Base-by-base conservation (phyloP, 2,797 vertebrate species). In the Uromys caudimaculatus region DNA sequence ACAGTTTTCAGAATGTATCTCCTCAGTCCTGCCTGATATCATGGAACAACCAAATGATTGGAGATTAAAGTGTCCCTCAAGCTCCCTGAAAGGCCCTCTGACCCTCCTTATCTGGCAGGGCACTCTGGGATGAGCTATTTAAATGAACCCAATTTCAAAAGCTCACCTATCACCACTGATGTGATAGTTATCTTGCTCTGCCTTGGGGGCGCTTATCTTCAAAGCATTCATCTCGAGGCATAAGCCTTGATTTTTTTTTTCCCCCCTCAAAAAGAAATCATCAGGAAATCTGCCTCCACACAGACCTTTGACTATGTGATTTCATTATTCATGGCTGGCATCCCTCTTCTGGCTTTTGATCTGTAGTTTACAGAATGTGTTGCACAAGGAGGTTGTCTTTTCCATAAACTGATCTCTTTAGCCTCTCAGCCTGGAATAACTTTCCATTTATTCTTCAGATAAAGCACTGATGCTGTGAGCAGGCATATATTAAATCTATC, bases 91-190 rank as follows among this genome's bases (percentile, higher is more conserved):
- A 95, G 95, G 95, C 69, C 95, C 62, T 84, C 58, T 90, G 38
- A 62, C 12, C 89, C 52, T 64, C 92, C 89, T 93, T 95, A 50
- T 94, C 95, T 94, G 71, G 92, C 1, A 52, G 44, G 41, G 95
- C 78, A 29, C 76, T 89, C 38, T 35, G 32, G 92, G 89, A 91
- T 21, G 41, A 0, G 6, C 92, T 96, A 77, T 97, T 98, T 90
- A 95, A 97, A 95, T 86, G 71, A 98, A 93, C 69, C 84, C 3
- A 1, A 92, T 97, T 98, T 97, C 90, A 93, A 96, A 95, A 96
- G 88, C 0, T 96, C 83, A 92, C 69, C 79, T 93, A 1, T 90
- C 91, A 97, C 97, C 29, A 6, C 88, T 29, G 77, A 58, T 50
- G 41, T 52, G 83, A 86, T 47, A 14, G 13, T 81, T 56, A 44